Percentiles rank a stretch among this genome's conserved stretches.
phyloP scores from a whole-genome alignment of 2,113 vertebrate genomes.

The Garra rufa region DNA sequence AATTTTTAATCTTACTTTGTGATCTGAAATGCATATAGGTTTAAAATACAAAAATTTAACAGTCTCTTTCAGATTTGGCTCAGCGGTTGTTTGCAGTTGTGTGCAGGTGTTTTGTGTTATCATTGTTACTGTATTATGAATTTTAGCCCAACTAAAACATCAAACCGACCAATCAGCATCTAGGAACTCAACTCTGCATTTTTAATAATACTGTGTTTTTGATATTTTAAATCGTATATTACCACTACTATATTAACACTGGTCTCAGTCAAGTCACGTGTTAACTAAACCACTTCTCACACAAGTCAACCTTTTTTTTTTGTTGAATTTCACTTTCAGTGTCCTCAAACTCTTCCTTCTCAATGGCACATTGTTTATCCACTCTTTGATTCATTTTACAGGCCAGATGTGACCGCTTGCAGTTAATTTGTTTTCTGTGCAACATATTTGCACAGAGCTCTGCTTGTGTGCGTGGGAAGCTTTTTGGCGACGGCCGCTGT shows the following conservation, averaged over 20 bases:
- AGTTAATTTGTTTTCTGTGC: constrained; percentile 48
- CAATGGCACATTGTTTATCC: constrained; percentile 26
- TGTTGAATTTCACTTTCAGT: constrained; percentile 35
- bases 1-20: too few species aligned
- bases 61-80: too few species aligned
- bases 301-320: not conserved
- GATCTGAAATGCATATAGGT: too few species aligned
- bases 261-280: not conserved
- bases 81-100: not conserved
- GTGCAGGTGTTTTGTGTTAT: not conserved
- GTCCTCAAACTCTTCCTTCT: constrained; percentile 34
- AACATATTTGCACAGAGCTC: constrained; percentile 41
- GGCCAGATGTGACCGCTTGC: constrained; percentile 52
- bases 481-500: constrained; percentile 37
- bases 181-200: too few species aligned
- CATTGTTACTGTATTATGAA: not conserved
- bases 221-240: not conserved
- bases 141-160: not conserved
- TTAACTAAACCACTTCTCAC: not conserved
- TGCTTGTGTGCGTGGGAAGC: constrained; percentile 22
- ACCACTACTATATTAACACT: not conserved
- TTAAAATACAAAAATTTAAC: too few species aligned
- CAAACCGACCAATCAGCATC: not conserved
- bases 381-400: constrained; percentile 41
- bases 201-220: not conserved